Evolutionary conservation across 2,797 vertebrate species (phyloP), one percentile per base, ranked within the genome.

Genomic region (Macropus fuliginosus): DNA sequence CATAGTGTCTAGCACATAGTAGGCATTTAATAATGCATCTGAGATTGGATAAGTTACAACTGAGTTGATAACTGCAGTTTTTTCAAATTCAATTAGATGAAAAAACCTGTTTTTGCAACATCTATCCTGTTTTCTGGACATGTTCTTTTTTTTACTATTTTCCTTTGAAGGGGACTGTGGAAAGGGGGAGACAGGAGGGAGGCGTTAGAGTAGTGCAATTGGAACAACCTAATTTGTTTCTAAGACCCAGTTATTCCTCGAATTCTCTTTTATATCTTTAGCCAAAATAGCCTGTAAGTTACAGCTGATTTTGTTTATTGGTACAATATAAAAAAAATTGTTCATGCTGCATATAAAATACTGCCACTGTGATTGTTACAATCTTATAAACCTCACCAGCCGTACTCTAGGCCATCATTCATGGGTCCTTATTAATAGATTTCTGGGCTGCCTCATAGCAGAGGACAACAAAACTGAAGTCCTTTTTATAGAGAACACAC

Each of bases 281-380:
- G 52, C 0, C 21, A 89, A 55, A 55, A 91, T 40, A 18, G 1
- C 50, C 0, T 55, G 55, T 56, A 18, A 18, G 2, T 57, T 90
- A 27, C 40, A 62, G 52, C 34, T 93, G 28, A 93, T 92, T 95
- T 92, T 62, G 31, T 55, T 95, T 93, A 55, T 50, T 89, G 28
- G 21, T 90, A 46, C 6, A 90, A 92, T 96, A 8, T 81, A 81
- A 81, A 81, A 81, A 95, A 96, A 66, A 66, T 4, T 28, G 55
- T 40, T 13, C 0, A 18, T 16, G 18, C 40, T 59, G 9, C 0
- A 34, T 24, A 56, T 27, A 55, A 92, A 1, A 55, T 94, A 28
- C 9, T 56, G 27, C 56, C 95, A 98, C 94, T 96, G 2, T 97
- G 93, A 96, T 98, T 27, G 14, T 91, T 93, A 91, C 92, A 95